Conservation (phyloP, 2,797 vertebrate species). For the Novumbra hubbsi region DNA sequence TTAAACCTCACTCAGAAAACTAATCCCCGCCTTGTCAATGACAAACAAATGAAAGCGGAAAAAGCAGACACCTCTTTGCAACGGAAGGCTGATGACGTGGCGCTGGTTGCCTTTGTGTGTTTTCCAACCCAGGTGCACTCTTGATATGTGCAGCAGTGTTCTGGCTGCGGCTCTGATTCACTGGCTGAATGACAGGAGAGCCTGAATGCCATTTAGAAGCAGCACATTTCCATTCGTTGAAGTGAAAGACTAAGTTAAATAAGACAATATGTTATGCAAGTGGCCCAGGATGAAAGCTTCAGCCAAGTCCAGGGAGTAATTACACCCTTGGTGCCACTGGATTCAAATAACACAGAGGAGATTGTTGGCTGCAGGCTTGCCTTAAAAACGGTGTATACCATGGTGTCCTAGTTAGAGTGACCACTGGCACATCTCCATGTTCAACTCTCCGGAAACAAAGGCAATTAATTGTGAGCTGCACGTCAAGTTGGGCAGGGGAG, state of each 20-base stretch:
- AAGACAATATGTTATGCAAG: slow-evolving; percentile 1
- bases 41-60: slow-evolving; percentile 6
- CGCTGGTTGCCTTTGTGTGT: slow-evolving; percentile 23
- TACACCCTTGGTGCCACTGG: background rate
- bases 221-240: background rate
- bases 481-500: too few relatives aligned
- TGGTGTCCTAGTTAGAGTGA: too few relatives aligned
- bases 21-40: background rate
- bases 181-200: slow-evolving; percentile 1
- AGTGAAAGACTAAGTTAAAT: background rate
- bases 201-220: background rate
- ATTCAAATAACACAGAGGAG: background rate
- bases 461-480: too few relatives aligned
- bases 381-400: too few relatives aligned
- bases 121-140: slow-evolving; percentile 23
- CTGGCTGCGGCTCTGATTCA: background rate
- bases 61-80: background rate
- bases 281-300: slow-evolving; percentile 3
- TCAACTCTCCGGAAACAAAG: too few relatives aligned
- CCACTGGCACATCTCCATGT: too few relatives aligned
- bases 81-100: background rate
- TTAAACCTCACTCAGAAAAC: background rate
- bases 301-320: background rate
- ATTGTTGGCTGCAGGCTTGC: too few relatives aligned
- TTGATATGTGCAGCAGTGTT: background rate